Conservation (phyloP, 2,113 vertebrate species). For the Neodon shergylaensis region DNA sequence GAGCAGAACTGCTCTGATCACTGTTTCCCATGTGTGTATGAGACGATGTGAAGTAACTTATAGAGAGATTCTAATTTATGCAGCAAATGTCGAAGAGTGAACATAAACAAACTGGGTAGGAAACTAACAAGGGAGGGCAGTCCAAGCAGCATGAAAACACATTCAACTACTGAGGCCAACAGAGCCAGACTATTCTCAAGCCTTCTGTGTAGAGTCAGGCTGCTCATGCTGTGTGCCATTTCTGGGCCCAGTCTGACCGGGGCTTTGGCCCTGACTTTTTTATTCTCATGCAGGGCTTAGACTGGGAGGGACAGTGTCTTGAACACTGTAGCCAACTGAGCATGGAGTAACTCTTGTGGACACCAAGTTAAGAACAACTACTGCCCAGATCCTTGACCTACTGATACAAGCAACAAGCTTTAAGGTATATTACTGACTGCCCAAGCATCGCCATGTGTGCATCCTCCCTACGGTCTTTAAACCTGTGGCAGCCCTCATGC, state of each 20-base stretch:
- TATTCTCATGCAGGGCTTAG: not conserved
- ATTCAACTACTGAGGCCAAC: not conserved
- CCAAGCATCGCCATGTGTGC: too few species aligned
- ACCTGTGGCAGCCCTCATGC: not conserved
- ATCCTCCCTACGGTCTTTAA: not conserved
- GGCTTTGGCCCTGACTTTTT: not conserved
- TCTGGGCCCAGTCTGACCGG: not conserved
- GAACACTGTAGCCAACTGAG: too few species aligned
- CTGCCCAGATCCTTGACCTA: not conserved
- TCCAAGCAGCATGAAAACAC: rapidly evolving
- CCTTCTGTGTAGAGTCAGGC: not conserved
- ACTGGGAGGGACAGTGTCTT: not conserved
- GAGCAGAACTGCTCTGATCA: not conserved
- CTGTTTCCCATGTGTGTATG: not conserved
- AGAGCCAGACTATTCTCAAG: rapidly evolving
- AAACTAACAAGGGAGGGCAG: not conserved
- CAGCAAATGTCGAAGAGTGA: not conserved
- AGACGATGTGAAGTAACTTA: not conserved
- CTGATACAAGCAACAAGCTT: rapidly evolving
- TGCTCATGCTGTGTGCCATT: not conserved
- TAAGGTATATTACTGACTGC: rapidly evolving
- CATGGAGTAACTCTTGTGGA: not conserved
- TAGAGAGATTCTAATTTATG: not conserved
- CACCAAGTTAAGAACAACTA: too few species aligned
- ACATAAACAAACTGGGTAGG: not conserved